phyloP scores from a whole-genome alignment of 2,797 vertebrate species.

The Rhinatrema bivittatum region DNA sequence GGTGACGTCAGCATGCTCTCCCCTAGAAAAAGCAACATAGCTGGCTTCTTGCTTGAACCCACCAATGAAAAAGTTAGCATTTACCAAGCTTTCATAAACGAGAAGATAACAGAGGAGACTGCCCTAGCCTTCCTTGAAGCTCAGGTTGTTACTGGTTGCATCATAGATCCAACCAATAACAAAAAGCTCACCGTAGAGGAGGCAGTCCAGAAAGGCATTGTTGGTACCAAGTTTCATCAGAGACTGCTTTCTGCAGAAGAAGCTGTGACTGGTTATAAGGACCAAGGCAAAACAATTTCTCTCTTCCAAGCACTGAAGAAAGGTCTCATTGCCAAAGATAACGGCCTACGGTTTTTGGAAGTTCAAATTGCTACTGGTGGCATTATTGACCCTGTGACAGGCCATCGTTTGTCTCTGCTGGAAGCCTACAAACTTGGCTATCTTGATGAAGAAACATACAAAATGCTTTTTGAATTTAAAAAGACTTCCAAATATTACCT shows the following conservation, averaged over 20 bases:
- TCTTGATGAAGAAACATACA: conserved; percentile 64
- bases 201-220: conserved; percentile 80
- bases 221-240: conserved; percentile 91
- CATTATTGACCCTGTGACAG: conserved; percentile 75
- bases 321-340: conserved; percentile 74
- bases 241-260: conserved; percentile 85
- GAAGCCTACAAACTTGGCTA: conserved; percentile 72
- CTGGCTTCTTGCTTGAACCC: conserved; percentile 74
- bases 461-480: conserved; percentile 52
- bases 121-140: conserved; percentile 82
- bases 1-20: conserved; percentile 66
- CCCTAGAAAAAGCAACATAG: conserved; percentile 71
- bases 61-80: conserved; percentile 74
- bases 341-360: conserved; percentile 77
- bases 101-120: conserved; percentile 73
- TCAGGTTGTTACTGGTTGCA: conserved; percentile 83
- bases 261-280: conserved; percentile 84
- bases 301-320: conserved; percentile 89
- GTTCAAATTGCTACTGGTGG: conserved; percentile 85
- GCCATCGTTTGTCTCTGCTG: conserved; percentile 70
- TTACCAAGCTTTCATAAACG: conserved; percentile 80
- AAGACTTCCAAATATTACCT: conserved; percentile 76
- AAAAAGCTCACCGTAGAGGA: conserved; percentile 80
- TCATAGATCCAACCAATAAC: conserved; percentile 74
- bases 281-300: conserved; percentile 80